Evolutionary conservation across 2,113 vertebrate genomes (phyloP).

Genomic region (Notothenia coriiceps): DNA sequence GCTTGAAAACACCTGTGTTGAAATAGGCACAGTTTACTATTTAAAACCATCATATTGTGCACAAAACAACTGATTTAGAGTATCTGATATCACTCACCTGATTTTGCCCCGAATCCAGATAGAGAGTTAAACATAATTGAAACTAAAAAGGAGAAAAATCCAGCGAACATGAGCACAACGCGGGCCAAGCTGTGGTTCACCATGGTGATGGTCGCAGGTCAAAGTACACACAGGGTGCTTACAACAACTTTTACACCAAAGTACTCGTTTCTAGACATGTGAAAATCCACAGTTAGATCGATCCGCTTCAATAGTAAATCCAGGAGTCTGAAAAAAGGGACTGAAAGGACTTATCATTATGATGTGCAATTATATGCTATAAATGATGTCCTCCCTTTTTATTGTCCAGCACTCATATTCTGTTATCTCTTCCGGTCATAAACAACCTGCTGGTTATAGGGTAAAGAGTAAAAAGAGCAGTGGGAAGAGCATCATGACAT

Average conservation of each 20-base stretch:
- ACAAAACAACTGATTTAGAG: not conserved
- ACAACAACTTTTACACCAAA: not conserved
- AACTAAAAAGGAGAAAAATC: constrained; percentile 49
- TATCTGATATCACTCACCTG: constrained; percentile 53
- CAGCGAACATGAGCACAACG: constrained; percentile 60
- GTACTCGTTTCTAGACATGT: not conserved
- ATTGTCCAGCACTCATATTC: constrained; percentile 36
- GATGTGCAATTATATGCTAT: constrained; percentile 3
- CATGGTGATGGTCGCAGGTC: constrained; percentile 43
- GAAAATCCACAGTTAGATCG: not conserved
- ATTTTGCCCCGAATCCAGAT: constrained; percentile 53
- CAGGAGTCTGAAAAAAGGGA: not conserved
- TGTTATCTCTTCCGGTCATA: constrained; percentile 58
- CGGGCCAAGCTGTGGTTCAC: constrained; percentile 26
- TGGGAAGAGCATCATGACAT: not conserved
- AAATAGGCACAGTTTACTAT: constrained; percentile 4
- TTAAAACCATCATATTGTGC: too few relatives aligned
- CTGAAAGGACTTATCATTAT: not conserved
- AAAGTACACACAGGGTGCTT: constrained; percentile 28
- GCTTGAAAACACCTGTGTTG: constrained; percentile 67
- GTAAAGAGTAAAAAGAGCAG: constrained; percentile 35
- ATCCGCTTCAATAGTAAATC: not conserved
- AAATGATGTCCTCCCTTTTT: constrained; percentile 53
- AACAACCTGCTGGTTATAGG: constrained; percentile 29
- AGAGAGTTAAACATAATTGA: constrained; percentile 63